phyloP scores from a whole-genome alignment of 2,797 vertebrate species.

The Gallinago nigripennis region DNA sequence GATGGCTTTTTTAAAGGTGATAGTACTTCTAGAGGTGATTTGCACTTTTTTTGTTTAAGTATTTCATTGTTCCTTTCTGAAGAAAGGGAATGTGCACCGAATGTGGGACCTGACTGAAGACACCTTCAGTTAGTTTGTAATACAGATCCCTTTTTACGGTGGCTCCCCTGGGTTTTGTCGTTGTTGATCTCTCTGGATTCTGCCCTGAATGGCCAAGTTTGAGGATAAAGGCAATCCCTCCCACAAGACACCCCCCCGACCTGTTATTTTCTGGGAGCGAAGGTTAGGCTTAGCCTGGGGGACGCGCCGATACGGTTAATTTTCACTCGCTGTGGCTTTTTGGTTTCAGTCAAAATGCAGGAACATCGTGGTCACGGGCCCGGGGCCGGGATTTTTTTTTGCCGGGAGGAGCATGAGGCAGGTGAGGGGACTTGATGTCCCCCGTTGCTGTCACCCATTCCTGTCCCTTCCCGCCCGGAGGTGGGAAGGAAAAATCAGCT shows the following conservation, averaged over 20 bases:
- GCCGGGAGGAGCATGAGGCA: neutral
- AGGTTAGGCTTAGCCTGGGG: neutral
- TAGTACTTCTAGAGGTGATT: neutral
- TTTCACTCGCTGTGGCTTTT: neutral
- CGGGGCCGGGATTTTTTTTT: too few species aligned
- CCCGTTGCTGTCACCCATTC: rapidly evolving
- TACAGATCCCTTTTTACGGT: neutral
- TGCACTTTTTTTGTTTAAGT: neutral
- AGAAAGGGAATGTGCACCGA: neutral
- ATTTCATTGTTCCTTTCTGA: neutral
- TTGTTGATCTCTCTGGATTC: rapidly evolving
- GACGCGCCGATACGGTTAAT: neutral
- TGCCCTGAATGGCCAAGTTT: neutral
- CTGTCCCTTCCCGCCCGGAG: neutral
- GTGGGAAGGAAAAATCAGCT: neutral
- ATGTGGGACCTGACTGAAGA: neutral
- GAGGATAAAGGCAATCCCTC: neutral
- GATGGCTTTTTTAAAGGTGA: neutral
- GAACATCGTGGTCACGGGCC: rapidly evolving
- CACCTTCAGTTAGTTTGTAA: neutral
- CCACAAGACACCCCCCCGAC: neutral
- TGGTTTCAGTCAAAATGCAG: neutral
- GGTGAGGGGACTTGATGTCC: neutral
- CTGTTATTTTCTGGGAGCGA: neutral
- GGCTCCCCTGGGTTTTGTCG: too few species aligned